Percentiles rank a stretch among this genome's conserved stretches.
These are phyloP conservation scores for Drosophila limbata DNA, from an alignment of 2,888 invertebrate species.

Conservation along the genomic window DNA sequence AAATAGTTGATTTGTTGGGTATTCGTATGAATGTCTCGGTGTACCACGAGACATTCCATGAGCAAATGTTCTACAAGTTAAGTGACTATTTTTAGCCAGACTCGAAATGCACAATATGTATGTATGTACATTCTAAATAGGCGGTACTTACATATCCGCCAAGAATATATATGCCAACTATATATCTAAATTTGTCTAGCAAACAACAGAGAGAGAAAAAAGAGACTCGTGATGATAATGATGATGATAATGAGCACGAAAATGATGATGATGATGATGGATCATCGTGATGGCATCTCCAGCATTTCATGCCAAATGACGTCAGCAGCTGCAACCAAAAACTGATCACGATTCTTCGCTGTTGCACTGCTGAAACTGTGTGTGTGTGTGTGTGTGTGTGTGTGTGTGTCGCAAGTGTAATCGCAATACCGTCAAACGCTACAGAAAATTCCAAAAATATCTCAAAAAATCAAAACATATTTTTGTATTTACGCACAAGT, in stretches of 20 bases:
- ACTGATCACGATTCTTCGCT: not conserved
- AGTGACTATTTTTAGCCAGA: constrained; percentile 46
- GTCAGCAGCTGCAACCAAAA: constrained; percentile 52
- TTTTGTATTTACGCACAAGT: constrained; percentile 46
- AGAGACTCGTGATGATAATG: constrained; percentile 26
- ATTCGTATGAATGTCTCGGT: constrained; percentile 3
- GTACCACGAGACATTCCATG: constrained; percentile 42
- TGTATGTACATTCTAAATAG: constrained; percentile 19
- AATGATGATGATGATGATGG: constrained; percentile 47
- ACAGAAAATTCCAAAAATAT: constrained; percentile 36
- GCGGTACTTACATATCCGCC: constrained; percentile 17
- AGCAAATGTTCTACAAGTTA: constrained; percentile 29
- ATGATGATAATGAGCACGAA: constrained; percentile 35
- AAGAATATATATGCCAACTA: constrained; percentile 15
- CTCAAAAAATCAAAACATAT: constrained; percentile 41
- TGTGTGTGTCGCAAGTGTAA: constrained; percentile 15
- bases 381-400: constrained; percentile 3
- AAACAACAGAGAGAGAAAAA: constrained; percentile 7
- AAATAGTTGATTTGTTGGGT: constrained; percentile 7
- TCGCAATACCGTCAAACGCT: constrained; percentile 13
- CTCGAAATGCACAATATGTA: constrained; percentile 44
- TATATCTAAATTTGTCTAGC: constrained; percentile 39
- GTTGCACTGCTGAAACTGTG: not conserved
- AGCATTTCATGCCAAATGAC: constrained; percentile 46
- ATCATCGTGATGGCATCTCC: constrained; percentile 57